Percentiles rank a stretch among this genome's conserved stretches.
phyloP scores from a whole-genome alignment of 2,113 vertebrate species.

The Morphnarchus princeps region DNA sequence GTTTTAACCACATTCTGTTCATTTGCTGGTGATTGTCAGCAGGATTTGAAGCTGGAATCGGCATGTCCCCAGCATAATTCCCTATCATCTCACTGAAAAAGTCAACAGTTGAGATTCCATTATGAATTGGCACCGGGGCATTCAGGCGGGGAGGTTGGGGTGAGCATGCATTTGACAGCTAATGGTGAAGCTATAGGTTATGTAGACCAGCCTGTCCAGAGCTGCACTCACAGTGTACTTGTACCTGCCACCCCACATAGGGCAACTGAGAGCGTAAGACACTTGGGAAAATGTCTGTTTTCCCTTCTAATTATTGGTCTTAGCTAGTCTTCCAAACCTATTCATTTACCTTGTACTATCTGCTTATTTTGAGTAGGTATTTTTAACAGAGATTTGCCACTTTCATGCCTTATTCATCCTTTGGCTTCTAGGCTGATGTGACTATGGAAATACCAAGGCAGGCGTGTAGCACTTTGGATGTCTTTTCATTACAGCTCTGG shows the following conservation, averaged over 20 bases:
- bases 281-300: neutral
- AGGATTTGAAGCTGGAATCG: neutral
- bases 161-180: neutral
- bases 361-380: neutral
- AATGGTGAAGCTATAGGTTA: neutral
- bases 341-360: neutral
- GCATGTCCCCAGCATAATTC: neutral
- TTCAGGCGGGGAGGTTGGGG: neutral
- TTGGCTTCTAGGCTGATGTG: neutral
- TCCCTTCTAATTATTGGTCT: neutral
- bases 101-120: neutral
- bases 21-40: neutral
- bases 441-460: neutral
- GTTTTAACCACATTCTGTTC: neutral
- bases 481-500: neutral
- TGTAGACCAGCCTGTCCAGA: neutral
- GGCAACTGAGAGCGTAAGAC: neutral
- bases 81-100: neutral
- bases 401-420: neutral
- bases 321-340: neutral
- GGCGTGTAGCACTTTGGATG: neutral
- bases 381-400: neutral
- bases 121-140: neutral
- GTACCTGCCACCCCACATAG: neutral
- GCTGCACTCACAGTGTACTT: neutral